phyloP scores from a whole-genome alignment of 2,113 vertebrate species.

The Muntiacus muntjak region DNA sequence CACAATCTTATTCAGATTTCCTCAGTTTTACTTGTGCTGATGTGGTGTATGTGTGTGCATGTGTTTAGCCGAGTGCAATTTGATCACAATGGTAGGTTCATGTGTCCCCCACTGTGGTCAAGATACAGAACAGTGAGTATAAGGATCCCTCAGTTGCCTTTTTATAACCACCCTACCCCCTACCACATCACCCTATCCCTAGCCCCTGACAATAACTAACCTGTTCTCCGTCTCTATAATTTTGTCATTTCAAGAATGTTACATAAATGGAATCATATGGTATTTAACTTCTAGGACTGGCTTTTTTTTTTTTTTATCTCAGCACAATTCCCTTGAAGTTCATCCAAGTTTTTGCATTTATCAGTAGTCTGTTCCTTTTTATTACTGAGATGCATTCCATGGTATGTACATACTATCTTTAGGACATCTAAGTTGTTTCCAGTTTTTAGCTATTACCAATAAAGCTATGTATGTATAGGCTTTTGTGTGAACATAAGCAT shows the following conservation, averaged over 20 bases:
- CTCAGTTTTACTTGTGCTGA: neutral
- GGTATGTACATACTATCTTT: neutral
- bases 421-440: neutral
- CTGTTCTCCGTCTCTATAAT: neutral
- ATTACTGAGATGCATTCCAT: neutral
- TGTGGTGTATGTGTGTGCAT: neutral
- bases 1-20: neutral
- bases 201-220: neutral
- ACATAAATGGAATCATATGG: neutral
- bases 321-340: neutral
- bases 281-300: neutral
- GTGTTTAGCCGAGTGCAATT: neutral
- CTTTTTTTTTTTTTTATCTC: neutral
- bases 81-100: neutral
- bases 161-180: neutral
- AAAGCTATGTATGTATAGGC: neutral
- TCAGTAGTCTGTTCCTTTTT: neutral
- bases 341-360: neutral
- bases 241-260: neutral
- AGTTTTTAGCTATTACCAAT: neutral
- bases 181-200: neutral
- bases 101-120: neutral
- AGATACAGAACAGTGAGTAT: neutral
- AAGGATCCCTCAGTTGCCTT: neutral
- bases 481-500: neutral